Base-by-base conservation (phyloP, 2,888 invertebrate genomes). In the Protophormia terraenovae region DNA sequence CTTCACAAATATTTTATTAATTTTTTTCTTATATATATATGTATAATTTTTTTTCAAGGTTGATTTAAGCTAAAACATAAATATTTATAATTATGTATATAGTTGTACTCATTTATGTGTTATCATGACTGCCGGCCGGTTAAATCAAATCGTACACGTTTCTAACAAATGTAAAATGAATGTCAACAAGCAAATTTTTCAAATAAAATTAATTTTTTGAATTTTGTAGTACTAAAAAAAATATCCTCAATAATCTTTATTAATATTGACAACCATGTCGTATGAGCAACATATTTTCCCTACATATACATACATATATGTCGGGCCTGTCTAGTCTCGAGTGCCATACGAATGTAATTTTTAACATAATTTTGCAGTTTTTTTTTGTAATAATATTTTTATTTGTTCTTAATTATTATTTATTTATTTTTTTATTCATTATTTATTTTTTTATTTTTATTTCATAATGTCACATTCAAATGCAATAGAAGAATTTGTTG, bases 91-190 rank as follows among this genome's bases (percentile, higher is more conserved):
- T 7, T 47, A 47, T 47, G 6, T 47, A 47, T 19, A 19, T 47
- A n/a, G n/a, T 8, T 47, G 19, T 19, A 55, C 12, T 50, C 8
- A 3, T n/a, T 14, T 24, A 35, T 73, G 22, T 47, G 24, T 62
- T 62, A 22, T n/a, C n/a, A 7, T 22, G 14, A 16, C 84, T 76
- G 55, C 84, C 79, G 84, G 84, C 76, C 84, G 84, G 84, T 66
- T 55, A 80, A 64, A 27, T 47, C 27, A 29, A 29, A 38, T 58
- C 24, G 67, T 22, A 2, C 29, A 45, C 7, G 22, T 69, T 19
- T 10, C 4, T 6, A 66, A 66, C 24, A 78, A 53, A 66, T 67
- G 29, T 22, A 60, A 67, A 35, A 27, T 53, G 38, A 60, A 75
- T 53, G 75, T 67, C 50, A 67, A 50, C 58, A 62, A 38, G 27